Base-by-base conservation (phyloP, 2,888 invertebrate species). In the Nemotelus pantherinus region DNA sequence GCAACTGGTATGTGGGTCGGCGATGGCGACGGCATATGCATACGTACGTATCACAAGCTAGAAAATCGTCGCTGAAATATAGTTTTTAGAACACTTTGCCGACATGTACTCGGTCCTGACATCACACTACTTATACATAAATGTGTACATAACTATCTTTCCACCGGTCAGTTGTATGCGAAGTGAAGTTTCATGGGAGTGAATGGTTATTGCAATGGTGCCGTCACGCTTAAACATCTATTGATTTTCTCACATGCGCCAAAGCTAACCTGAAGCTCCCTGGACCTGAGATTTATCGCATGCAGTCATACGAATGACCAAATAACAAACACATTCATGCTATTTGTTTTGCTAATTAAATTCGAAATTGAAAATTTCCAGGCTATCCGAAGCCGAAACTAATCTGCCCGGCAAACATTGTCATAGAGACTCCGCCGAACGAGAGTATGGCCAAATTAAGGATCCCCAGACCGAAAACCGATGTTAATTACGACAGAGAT, bases 401-500 rank as follows among this genome's bases (percentile, higher is more conserved):
- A 77, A 87, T 88, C 80, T 90, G 90, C 81, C 90, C 90, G 2
- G 85, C 86, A 60, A 88, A 89, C 80, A 86, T 89, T 71, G 82
- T 84, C 39, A 85, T 88, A 5, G 86, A 88, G 77, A 80, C 89
- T 63, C 84, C 88, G 25, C 86, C 87, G 3, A 86, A 87, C 67
- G 85, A 87, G 79, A 86, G 85, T 79, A 86, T 86, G 76, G 87
- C 87, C 2, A 86, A 88, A 81, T 88, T 90, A 58, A 86, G 86
- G 58, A 87, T 89, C 80, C 88, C 88, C 70, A 88, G 88, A 78
- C 89, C 90, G 3, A 87, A 87, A 78, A 88, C 89, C 58, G 89
- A 90, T 83, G 88, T 90, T 63, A 88, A 89, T 83, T 89, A 88
- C 88, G 88, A 89, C 77, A 87, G 80, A 44, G 82, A 89, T 82